Evolutionary conservation across 2,888 invertebrate species (phyloP), one percentile per base, ranked within the genome.

Genomic region (Stegana nigrithorax): DNA sequence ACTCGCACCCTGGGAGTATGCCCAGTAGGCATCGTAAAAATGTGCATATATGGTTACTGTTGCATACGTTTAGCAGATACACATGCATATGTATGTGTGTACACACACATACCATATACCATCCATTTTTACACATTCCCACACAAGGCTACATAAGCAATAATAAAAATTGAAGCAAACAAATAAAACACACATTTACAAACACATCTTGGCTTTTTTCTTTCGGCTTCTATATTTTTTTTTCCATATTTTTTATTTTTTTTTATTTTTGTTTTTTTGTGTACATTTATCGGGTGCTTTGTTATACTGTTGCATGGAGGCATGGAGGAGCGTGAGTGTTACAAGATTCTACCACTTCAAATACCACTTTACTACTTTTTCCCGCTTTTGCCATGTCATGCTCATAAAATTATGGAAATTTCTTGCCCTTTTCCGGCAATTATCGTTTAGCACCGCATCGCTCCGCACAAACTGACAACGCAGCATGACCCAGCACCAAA

Each of bases 361-460:
- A 39, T 39, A 39, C 14, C 14, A 39, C 17, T 39, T 39, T 39
- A 39, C n/a, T 39, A 39, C 14, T 45, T 25, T 39, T 50, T 23
- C 47, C 47, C 23, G 26, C 47, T 26, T 50, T 23, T 50, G 21
- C 8, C 26, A 50, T 67, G 67, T 73, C 75, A 69, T 71, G 66
- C 66, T 75, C 77, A 67, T 76, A 74, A 76, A 75, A 76, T 78
- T 78, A 75, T 78, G 79, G 77, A 78, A 78, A 78, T 78, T 76
- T 64, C 72, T 65, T 72, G 66, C 50, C 69, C 67, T 73, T 64
- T 68, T 65, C 71, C 63, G 66, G 67, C 65, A 66, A 69, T 72
- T 71, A 72, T 65, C 67, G 60, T 65, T 62, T 53, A 51, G 23
- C 17, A n/a, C n/a, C 27, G 64, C 69, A 14, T 39, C n/a, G n/a